phyloP scores from a whole-genome alignment of 1,140 invertebrate species.

The Zophobas atratus region DNA sequence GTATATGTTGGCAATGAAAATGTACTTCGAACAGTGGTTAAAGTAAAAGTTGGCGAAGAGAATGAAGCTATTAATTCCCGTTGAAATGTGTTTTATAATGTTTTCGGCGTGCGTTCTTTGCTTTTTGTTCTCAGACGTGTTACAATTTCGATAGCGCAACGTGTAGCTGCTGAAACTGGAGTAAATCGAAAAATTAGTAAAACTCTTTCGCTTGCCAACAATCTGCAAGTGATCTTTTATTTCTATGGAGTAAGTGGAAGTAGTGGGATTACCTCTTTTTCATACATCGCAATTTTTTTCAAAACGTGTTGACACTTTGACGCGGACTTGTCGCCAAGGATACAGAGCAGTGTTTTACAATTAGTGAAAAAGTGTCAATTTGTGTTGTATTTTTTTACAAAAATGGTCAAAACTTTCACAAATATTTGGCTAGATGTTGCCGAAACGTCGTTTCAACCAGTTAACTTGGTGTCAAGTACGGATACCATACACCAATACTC shows the following conservation, averaged over 20 bases:
- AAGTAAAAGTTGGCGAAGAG: neutral
- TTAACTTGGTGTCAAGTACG: neutral
- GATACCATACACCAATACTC: no score
- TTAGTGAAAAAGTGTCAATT: constrained; percentile 6
- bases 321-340: neutral
- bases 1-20: constrained; percentile 16
- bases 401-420: constrained; percentile 24
- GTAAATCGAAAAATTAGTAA: constrained; percentile 9
- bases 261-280: neutral
- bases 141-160: neutral
- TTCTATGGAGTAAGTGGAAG: neutral
- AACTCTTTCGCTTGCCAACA: constrained; percentile 24
- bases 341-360: neutral
- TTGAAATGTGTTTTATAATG: no score
- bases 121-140: neutral
- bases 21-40: neutral
- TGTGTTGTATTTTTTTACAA: constrained; percentile 4
- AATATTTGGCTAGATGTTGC: neutral
- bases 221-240: neutral
- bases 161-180: neutral
- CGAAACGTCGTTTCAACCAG: neutral
- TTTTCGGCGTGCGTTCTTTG: no score
- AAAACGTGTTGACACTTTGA: constrained; percentile 22
- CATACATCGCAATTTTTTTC: constrained; percentile 29
- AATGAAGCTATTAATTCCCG: neutral